These are phyloP conservation scores for Papilio glaucus DNA, from an alignment of 1,140 invertebrate species.

Conservation along the genomic window DNA sequence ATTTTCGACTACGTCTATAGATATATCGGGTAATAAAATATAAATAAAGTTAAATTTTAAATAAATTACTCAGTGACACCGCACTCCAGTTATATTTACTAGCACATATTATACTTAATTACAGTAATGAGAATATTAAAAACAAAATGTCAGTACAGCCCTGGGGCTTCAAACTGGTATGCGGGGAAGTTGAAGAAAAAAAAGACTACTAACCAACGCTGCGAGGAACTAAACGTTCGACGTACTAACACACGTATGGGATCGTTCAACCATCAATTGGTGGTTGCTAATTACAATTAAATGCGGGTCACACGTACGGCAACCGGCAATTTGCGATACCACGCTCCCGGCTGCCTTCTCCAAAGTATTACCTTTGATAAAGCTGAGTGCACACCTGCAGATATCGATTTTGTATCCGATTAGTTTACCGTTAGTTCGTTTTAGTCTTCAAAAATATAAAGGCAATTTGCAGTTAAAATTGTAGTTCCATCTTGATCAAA, in stretches of 20 bases:
- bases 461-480: neutral
- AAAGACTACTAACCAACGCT: constrained; percentile 7
- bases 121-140: constrained; percentile 19
- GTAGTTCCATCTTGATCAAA: neutral
- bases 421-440: constrained; percentile 34
- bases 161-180: constrained; percentile 2
- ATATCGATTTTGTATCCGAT: constrained; percentile 49
- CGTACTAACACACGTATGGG: neutral
- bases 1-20: too few relatives aligned
- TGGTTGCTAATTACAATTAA: constrained; percentile 41
- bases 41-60: too few relatives aligned
- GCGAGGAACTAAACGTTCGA: constrained; percentile 20
- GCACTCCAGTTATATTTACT: neutral
- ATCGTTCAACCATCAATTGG: constrained; percentile 31
- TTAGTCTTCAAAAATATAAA: neutral
- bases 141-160: constrained; percentile 25
- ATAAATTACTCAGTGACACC: neutral
- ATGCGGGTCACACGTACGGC: constrained; percentile 43
- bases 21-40: too few relatives aligned
- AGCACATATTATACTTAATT: neutral
- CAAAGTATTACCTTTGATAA: constrained; percentile 36
- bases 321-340: constrained; percentile 57
- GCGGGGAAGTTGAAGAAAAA: neutral
- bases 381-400: constrained; percentile 45
- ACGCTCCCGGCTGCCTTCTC: constrained; percentile 25